Evolutionary conservation across 1,140 invertebrate species (phyloP), one percentile per base, ranked within the genome.

Genomic region (Bombus pascuorum): DNA sequence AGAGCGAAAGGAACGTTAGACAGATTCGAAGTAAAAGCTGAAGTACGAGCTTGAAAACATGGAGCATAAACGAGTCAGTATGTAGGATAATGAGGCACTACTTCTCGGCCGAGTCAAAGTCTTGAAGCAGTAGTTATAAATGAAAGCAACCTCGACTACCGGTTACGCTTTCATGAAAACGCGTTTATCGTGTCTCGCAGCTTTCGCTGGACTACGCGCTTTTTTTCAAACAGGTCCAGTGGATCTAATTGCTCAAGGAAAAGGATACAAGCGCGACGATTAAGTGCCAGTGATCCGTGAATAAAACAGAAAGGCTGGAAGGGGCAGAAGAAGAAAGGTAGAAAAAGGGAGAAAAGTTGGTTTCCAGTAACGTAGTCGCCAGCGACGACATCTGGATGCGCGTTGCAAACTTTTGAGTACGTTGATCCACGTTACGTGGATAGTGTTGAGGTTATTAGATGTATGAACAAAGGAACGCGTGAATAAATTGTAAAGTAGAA

Each of bases 71-170:
- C 47, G 74, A 83, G 73, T 78, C 74, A 42, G 65, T 70, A 70
- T 77, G 47, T 77, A 78, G 74, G 65, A 83, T 83, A 83, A 83
- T 77, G 74, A 83, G 82, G 82, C 44, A 65, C 65, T 70, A 78
- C 82, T 83, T 47, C 72, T 75, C 81, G 34, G 62, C 2, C 68
- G 47, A 59, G 79, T 72, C 53, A 73, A 81, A 81, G 81, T 83
- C 65, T 78, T 59, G 44, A 44, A 78, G 65, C 82, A 70, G 82
- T 57, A 39, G 82, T 78, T 83, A 70, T 42, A 70, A 83, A 83
- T 70, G 73, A 78, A 78, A 77, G 74, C 65, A 57, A 66, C 74
- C 47, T 70, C 47, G 82, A 42, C 82, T 70, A 65, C 47, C 70
- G 57, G 44, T 74, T 68, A 53, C 47, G 74, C 74, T 83, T 83